These are phyloP conservation scores for Onthophagus sagittarius DNA, from an alignment of 2,888 invertebrate species.

Conservation along the genomic window DNA sequence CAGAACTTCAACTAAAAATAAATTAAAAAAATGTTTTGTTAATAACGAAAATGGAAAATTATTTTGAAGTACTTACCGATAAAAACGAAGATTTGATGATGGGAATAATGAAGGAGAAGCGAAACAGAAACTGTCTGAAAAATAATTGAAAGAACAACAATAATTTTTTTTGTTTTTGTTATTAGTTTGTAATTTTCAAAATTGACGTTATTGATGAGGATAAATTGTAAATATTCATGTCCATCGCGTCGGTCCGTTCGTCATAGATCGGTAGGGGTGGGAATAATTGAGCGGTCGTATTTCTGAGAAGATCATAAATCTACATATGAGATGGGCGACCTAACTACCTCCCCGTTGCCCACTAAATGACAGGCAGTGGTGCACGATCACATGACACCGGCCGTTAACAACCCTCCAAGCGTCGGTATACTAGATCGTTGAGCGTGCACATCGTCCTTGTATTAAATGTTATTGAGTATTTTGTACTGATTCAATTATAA, in stretches of 20 bases:
- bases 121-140: constrained; percentile 97
- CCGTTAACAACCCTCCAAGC: constrained; percentile 27
- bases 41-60: not conserved
- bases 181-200: not conserved
- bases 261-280: constrained; percentile 4
- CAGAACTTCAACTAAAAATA: constrained; percentile 84
- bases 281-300: constrained; percentile 40
- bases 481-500: too few species aligned
- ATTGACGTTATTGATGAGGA: not conserved
- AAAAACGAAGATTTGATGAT: constrained; percentile 99
- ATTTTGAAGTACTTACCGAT: constrained; percentile 72
- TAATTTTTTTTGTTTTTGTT: not conserved
- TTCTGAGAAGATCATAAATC: constrained; percentile 45
- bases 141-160: constrained; percentile 31
- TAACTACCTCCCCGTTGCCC: constrained; percentile 50
- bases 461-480: too few species aligned
- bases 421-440: not conserved
- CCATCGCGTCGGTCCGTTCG: too few species aligned
- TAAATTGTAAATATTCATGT: not conserved
- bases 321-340: constrained; percentile 44
- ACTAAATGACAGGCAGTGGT: constrained; percentile 48
- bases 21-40: constrained; percentile 33
- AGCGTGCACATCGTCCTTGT: not conserved
- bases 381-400: constrained; percentile 42
- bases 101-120: constrained; percentile 95